phyloP scores from a whole-genome alignment of 30 jellyfish, hydroid and myxozoan genomes.

The Hydractinia symbiolongicarpus region DNA sequence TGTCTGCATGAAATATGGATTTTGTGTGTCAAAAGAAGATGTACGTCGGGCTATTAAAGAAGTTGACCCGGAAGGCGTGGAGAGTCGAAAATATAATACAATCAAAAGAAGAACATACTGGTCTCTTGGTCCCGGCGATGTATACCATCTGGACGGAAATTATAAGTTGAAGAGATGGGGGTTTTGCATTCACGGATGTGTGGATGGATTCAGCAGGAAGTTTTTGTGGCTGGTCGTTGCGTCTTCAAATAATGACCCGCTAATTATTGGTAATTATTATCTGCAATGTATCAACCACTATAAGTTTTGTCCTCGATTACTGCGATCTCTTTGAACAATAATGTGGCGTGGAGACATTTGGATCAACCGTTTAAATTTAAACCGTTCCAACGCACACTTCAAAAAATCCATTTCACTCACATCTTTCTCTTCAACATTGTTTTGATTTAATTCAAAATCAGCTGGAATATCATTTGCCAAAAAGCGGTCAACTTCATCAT shows the following conservation, averaged over 20 bases:
- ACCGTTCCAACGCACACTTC: no score
- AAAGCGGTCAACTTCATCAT: no score
- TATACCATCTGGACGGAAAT: constrained; percentile 33
- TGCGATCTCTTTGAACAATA: no score
- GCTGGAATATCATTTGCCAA: no score
- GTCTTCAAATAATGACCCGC: constrained; percentile 33
- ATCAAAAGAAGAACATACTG: constrained; percentile 24
- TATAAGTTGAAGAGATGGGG: constrained; percentile 37
- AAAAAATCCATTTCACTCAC: no score
- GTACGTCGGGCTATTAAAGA: constrained; percentile 18
- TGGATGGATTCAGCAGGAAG: constrained; percentile 40
- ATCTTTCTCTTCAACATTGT: no score
- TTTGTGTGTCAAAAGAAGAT: constrained; percentile 24
- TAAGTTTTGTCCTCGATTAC: constrained; percentile 21
- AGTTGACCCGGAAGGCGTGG: constrained; percentile 34
- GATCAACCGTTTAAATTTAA: no score
- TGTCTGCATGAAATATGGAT: neutral
- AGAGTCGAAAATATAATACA: constrained; percentile 3
- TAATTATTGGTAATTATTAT: constrained; percentile 11
- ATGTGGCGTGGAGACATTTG: no score
- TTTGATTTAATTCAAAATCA: no score
- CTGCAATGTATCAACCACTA: constrained; percentile 9
- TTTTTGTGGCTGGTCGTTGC: constrained; percentile 31
- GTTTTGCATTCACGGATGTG: constrained; percentile 33
- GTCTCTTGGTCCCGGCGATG: constrained; percentile 13